These are phyloP conservation scores for Digitonthophagus gazella DNA, from an alignment of 2,888 invertebrate species.

Conservation along the genomic window DNA sequence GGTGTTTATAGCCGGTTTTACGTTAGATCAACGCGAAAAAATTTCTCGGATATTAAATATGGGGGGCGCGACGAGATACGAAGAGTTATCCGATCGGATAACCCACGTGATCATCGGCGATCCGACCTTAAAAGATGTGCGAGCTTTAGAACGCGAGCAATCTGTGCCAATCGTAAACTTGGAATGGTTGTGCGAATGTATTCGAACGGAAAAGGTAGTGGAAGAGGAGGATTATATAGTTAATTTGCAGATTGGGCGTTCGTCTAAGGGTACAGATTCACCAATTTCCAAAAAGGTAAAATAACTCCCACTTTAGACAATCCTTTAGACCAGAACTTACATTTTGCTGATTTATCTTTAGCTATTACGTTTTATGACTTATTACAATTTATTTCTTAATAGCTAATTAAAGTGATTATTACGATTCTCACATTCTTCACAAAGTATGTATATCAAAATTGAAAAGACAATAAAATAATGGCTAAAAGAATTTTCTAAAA, in stretches of 20 bases:
- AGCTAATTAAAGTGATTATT: too few species aligned
- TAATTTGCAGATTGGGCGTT: slow-evolving; percentile 25
- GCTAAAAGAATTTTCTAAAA: too few species aligned
- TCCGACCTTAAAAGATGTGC: slow-evolving; percentile 53
- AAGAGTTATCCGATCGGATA: slow-evolving; percentile 70
- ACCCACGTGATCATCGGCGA: slow-evolving; percentile 80
- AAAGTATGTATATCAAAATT: too few species aligned
- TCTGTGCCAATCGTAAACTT: slow-evolving; percentile 59
- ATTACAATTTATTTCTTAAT: too few species aligned
- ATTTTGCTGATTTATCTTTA: too few species aligned
- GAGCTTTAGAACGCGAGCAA: slow-evolving; percentile 39
- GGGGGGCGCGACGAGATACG: slow-evolving; percentile 81
- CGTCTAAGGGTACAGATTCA: slow-evolving; percentile 45
- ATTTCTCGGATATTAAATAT: slow-evolving; percentile 68
- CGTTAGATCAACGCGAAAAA: slow-evolving; percentile 62
- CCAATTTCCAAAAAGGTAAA: slow-evolving; percentile 63
- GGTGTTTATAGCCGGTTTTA: slow-evolving; percentile 70
- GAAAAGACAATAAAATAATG: too few species aligned
- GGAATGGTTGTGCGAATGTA: slow-evolving; percentile 76
- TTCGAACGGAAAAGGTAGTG: slow-evolving; percentile 60
- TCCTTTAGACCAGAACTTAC: too few species aligned
- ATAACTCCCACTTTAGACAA: too few species aligned
- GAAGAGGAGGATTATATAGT: slow-evolving; percentile 54
- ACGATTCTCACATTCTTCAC: too few species aligned
- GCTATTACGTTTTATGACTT: too few species aligned